Evolutionary conservation across 23 tunicate species (phyloP).

Genomic region (Diplosoma virens): DNA sequence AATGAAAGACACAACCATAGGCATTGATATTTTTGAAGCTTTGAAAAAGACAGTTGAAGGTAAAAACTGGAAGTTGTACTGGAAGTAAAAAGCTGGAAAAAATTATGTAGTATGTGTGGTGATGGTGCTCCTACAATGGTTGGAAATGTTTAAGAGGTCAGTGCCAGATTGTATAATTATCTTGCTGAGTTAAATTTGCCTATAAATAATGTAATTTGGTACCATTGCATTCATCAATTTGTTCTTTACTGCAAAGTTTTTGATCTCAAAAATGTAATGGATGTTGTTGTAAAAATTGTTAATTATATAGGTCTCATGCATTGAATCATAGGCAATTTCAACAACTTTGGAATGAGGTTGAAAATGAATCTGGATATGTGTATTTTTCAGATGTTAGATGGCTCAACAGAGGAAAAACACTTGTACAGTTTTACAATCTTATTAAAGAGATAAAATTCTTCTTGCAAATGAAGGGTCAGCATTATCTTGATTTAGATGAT

Average conservation of each 20-base stretch:
- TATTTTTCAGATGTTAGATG: conserved; percentile 3
- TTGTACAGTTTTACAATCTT: neutral
- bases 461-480: neutral
- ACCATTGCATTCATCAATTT: conserved; percentile 6
- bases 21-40: conserved; percentile 4
- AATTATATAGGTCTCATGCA: neutral
- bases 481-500: conserved; percentile 10
- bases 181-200: neutral
- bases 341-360: neutral
- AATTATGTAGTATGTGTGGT: neutral
- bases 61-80: too few relatives aligned
- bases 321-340: neutral
- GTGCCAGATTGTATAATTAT: neutral
- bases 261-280: neutral
- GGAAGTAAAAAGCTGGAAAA: neutral
- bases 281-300: neutral
- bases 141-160: conserved; percentile 21
- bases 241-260: neutral
- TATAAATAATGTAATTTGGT: neutral
- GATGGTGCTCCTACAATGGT: conserved; percentile 3
- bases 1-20: neutral
- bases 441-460: conserved; percentile 6
- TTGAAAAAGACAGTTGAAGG: neutral
- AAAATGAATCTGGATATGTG: neutral
- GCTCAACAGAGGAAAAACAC: neutral